Evolutionary conservation across 30 jellyfish, hydroid and myxozoan genomes (phyloP).

Genomic region (Nemopilema nomurai): DNA sequence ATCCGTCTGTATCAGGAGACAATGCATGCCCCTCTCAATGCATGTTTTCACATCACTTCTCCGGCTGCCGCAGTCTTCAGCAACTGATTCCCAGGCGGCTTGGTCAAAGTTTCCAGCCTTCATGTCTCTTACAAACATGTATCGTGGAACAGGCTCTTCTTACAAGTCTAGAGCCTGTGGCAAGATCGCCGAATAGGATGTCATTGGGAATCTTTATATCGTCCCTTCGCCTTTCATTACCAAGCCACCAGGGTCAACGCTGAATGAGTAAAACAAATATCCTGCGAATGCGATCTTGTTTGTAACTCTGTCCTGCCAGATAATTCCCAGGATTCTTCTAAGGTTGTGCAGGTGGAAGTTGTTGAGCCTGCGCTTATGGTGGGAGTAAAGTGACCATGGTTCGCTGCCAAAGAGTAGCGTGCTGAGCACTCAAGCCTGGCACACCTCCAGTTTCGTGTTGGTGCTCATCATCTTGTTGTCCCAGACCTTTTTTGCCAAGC

Average conservation of each 20-base stretch:
- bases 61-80: not conserved
- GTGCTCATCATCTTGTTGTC: slow-evolving; percentile 19
- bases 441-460: slow-evolving; percentile 3
- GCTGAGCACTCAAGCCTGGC: slow-evolving; percentile 21
- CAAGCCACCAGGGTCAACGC: too few relatives aligned
- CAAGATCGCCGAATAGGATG: slow-evolving; percentile 25
- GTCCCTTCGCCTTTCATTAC: too few relatives aligned
- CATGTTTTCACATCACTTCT: slow-evolving; percentile 10
- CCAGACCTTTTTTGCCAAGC: slow-evolving; percentile 26
- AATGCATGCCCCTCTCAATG: slow-evolving; percentile 23
- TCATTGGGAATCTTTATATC: too few relatives aligned
- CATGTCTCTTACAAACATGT: slow-evolving; percentile 4
- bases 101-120: slow-evolving; percentile 22
- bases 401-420: slow-evolving; percentile 23
- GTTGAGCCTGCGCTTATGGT: slow-evolving; percentile 20
- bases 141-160: not conserved
- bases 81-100: slow-evolving; percentile 14
- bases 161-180: not conserved
- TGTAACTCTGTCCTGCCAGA: slow-evolving; percentile 30
- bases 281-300: slow-evolving; percentile 1
- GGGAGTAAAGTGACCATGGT: slow-evolving; percentile 24
- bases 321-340: slow-evolving; percentile 11
- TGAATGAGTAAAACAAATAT: slow-evolving; percentile 7
- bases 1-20: slow-evolving; percentile 11
- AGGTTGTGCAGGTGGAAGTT: slow-evolving; percentile 30